Conservation (phyloP, 1,140 invertebrate genomes). For the Seison nebaliae region DNA sequence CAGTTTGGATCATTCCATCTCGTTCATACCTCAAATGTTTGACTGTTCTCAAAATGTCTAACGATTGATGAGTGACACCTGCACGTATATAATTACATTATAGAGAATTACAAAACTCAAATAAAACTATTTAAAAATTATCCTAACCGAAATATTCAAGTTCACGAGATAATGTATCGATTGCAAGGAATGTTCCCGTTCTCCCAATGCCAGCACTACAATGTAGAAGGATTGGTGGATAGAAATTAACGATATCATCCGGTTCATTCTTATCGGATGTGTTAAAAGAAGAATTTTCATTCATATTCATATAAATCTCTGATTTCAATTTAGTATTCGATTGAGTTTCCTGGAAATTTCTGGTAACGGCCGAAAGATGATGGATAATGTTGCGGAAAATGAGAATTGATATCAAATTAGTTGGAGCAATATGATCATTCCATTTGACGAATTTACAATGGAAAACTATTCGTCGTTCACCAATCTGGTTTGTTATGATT, state of each 20-base stretch:
- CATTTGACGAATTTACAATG: no score
- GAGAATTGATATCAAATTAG: no score
- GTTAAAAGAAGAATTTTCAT: background rate
- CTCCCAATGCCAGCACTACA: constrained; percentile 85
- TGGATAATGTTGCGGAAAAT: no score
- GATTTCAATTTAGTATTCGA: no score
- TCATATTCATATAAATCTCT: no score
- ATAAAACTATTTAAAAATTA: constrained; percentile 33
- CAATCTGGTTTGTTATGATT: no score
- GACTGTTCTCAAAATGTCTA: constrained; percentile 13
- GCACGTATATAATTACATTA: constrained; percentile 31
- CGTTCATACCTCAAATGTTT: constrained; percentile 12
- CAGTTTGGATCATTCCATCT: constrained; percentile 13
- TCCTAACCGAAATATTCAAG: constrained; percentile 18
- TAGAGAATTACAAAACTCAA: constrained; percentile 20
- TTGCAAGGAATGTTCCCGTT: constrained; percentile 31
- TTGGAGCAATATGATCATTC: no score
- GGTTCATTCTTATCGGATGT: no score
- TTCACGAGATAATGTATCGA: constrained; percentile 9
- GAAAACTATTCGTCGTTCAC: no score
- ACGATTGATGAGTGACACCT: constrained; percentile 11
- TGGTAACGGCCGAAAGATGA: no score
- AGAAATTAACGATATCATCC: no score
- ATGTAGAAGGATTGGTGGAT: constrained; percentile 72
- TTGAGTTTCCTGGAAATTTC: no score